phyloP scores from a whole-genome alignment of 35 echinoderm and acorn worm genomes.

The Apostichopus californicus region DNA sequence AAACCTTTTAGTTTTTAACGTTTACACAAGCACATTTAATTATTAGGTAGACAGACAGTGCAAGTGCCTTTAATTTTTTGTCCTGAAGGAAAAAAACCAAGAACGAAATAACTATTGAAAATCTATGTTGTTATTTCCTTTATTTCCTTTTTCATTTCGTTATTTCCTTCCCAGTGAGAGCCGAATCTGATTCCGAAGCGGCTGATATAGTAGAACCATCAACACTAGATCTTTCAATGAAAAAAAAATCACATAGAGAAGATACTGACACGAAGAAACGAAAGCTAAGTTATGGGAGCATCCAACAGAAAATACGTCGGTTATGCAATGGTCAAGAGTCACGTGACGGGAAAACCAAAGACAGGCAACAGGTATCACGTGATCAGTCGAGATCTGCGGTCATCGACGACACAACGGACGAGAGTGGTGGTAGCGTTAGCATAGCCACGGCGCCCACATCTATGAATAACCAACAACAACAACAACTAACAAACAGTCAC shows the following conservation, averaged over 20 bases:
- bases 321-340: constrained; percentile 6
- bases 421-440: not conserved
- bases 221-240: constrained; percentile 35
- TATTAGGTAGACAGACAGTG: too few species aligned
- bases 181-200: not conserved
- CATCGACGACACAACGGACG: not conserved
- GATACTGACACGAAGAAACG: not conserved
- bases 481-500: constrained; percentile 30
- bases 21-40: too few species aligned
- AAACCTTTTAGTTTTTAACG: too few species aligned
- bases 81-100: too few species aligned
- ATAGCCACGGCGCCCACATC: not conserved
- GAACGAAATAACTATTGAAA: too few species aligned
- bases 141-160: not conserved
- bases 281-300: not conserved
- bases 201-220: not conserved
- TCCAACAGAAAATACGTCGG: constrained; percentile 35
- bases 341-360: not conserved
- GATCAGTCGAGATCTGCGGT: not conserved
- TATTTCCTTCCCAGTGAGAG: not conserved
- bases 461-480: not conserved
- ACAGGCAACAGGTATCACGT: not conserved
- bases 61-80: too few species aligned
- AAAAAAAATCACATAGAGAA: not conserved
- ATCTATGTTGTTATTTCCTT: too few species aligned